phyloP scores from a whole-genome alignment of 2,797 vertebrate species.

The Anabas testudineus region DNA sequence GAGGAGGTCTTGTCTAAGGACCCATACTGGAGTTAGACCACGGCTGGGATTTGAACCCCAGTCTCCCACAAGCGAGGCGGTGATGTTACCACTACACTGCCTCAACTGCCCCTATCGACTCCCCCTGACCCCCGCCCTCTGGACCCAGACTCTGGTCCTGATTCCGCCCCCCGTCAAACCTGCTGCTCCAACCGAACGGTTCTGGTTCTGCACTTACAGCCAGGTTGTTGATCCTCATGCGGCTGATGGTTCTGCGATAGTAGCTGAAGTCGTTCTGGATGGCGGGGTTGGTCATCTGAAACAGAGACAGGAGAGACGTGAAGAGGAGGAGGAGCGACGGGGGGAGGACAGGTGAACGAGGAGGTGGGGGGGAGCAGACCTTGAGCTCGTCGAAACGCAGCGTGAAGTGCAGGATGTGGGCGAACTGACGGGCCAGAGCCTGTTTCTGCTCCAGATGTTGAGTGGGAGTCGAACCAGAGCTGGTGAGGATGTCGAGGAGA shows the following conservation, averaged over 20 bases:
- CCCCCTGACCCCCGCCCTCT: no score
- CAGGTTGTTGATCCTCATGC: slow-evolving; percentile 96
- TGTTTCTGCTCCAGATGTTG: slow-evolving; percentile 99
- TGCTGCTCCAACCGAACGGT: no score
- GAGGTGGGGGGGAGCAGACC: slow-evolving; percentile 73
- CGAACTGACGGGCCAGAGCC: slow-evolving; percentile 98
- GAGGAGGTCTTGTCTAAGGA: no score
- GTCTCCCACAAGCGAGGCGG: no score
- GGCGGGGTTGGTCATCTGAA: slow-evolving; percentile 96
- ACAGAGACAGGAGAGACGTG: not conserved
- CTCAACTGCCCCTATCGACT: no score
- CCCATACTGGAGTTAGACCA: no score
- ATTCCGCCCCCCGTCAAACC: no score
- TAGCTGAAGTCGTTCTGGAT: slow-evolving; percentile 99
- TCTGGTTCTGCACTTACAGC: no score
- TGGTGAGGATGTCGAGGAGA: slow-evolving; percentile 91
- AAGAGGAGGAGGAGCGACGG: not conserved
- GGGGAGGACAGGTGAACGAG: no score
- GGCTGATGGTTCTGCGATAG: slow-evolving; percentile 95
- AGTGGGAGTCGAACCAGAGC: slow-evolving; percentile 89
- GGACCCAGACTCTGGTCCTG: no score
- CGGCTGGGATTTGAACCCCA: no score
- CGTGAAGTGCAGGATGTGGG: slow-evolving; percentile 97
- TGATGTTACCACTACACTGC: no score
- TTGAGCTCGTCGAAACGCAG: slow-evolving; percentile 98